Conservation (phyloP, 2,888 invertebrate genomes). For the Melipona beecheii region DNA sequence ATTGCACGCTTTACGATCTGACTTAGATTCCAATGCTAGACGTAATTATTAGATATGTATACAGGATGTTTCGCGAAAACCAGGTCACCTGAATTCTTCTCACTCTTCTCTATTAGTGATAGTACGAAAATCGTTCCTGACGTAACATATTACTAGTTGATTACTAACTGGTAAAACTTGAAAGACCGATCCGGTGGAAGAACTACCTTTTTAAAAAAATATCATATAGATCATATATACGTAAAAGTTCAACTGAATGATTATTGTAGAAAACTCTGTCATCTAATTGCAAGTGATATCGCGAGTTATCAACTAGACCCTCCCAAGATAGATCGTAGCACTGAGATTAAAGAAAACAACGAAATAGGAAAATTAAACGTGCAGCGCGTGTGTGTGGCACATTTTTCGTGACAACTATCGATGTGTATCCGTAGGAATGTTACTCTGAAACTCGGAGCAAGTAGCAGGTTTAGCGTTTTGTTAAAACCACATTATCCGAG, state of each 20-base stretch:
- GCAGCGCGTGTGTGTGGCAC: conserved; percentile 31
- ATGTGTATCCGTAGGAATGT: background rate
- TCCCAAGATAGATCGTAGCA: conserved; percentile 19
- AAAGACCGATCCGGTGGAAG: too few species aligned
- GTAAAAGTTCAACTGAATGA: conserved; percentile 3
- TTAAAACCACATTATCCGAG: background rate
- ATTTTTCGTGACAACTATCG: conserved; percentile 24
- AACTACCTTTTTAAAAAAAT: too few species aligned
- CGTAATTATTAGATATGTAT: background rate
- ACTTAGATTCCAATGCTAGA: background rate
- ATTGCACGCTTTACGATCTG: background rate
- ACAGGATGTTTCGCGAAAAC: too few species aligned
- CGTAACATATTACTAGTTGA: too few species aligned
- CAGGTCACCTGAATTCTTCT: too few species aligned
- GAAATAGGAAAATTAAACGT: conserved; percentile 41
- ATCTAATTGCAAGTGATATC: conserved; percentile 32
- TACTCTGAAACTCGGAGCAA: conserved; percentile 14
- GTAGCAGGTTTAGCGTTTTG: too few species aligned
- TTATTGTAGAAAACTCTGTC: conserved; percentile 37
- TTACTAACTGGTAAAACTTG: too few species aligned
- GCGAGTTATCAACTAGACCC: conserved; percentile 44
- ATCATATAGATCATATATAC: background rate
- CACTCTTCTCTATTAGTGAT: too few species aligned
- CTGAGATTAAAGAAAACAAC: conserved; percentile 8
- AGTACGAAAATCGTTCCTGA: too few species aligned